Evolutionary conservation across 2,888 invertebrate species (phyloP).

Genomic region (Trichogramma dendrolimi): DNA sequence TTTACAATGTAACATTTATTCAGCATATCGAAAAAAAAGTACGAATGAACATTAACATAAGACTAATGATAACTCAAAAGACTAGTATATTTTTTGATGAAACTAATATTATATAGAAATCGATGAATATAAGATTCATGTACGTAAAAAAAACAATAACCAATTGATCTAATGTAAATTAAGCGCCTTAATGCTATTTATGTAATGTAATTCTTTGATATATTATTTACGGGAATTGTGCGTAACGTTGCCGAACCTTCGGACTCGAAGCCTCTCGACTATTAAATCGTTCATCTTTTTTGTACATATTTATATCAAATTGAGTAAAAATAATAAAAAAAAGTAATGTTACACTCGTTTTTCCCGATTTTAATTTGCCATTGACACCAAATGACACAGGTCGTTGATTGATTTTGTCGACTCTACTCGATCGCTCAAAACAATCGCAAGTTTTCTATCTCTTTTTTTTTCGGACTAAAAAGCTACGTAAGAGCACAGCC

Average conservation of each 20-base stretch:
- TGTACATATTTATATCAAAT: constrained; percentile 16
- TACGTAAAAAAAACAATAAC: constrained; percentile 18
- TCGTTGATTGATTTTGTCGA: too few species aligned
- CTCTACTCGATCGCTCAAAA: too few species aligned
- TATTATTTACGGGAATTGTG: constrained; percentile 21
- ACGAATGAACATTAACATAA: constrained; percentile 14
- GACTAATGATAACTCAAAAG: constrained; percentile 28
- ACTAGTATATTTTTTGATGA: constrained; percentile 39
- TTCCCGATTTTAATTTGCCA: too few species aligned
- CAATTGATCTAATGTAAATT: constrained; percentile 27
- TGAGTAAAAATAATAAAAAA: too few species aligned
- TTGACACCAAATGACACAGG: too few species aligned
- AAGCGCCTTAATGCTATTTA: constrained; percentile 31
- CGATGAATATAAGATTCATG: constrained; percentile 2
- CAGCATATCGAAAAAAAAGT: constrained; percentile 24
- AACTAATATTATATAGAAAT: constrained; percentile 22
- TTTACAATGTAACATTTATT: constrained; percentile 29
- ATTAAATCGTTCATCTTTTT: constrained; percentile 16
- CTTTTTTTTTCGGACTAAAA: too few species aligned
- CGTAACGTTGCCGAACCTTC: constrained; percentile 27
- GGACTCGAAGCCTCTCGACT: constrained; percentile 24
- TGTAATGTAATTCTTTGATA: background rate
- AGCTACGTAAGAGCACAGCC: too few species aligned
- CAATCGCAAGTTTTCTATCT: too few species aligned
- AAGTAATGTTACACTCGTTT: too few species aligned